Percentiles rank a stretch among this genome's conserved stretches.
Conservation (phyloP, 2,888 invertebrate species). For the Malachius bipustulatus region DNA sequence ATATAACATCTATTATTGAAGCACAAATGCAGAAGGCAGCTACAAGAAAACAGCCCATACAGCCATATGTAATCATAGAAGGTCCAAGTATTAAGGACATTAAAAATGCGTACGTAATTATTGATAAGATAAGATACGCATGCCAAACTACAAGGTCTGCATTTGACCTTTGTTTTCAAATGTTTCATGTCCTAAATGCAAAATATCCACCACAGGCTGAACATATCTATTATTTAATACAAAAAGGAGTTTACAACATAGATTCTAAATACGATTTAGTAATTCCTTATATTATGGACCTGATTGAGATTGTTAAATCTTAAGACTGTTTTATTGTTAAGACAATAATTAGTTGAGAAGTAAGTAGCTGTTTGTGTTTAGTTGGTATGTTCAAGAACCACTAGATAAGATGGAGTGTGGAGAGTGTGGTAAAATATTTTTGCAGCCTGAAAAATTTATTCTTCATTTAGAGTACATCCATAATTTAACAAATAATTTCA, state of each 20-base stretch:
- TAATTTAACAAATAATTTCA: no score
- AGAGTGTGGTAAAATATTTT: no score
- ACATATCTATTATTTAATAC: conserved; percentile 11
- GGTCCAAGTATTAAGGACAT: conserved; percentile 4
- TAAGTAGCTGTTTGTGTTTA: no score
- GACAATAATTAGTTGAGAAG: no score
- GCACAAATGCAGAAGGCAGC: conserved; percentile 7
- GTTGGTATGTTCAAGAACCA: no score
- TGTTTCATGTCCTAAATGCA: conserved; percentile 11
- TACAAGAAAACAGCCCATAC: conserved; percentile 7
- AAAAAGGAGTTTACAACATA: conserved; percentile 11
- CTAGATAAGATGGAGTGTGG: no score
- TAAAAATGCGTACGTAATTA: conserved; percentile 8
- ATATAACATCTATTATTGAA: no score
- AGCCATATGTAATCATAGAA: conserved; percentile 11
- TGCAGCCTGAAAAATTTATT: no score
- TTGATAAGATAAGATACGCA: conserved; percentile 9
- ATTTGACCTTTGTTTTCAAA: conserved; percentile 13
- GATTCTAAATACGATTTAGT: conserved; percentile 10
- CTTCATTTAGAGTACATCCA: no score
- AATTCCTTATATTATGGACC: conserved; percentile 11
- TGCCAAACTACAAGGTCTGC: conserved; percentile 6
- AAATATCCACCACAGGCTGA: conserved; percentile 10
- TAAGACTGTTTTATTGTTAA: no score
- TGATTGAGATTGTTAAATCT: no score